Conservation (phyloP, 2,888 invertebrate genomes). For the Pegoplata infirma region DNA sequence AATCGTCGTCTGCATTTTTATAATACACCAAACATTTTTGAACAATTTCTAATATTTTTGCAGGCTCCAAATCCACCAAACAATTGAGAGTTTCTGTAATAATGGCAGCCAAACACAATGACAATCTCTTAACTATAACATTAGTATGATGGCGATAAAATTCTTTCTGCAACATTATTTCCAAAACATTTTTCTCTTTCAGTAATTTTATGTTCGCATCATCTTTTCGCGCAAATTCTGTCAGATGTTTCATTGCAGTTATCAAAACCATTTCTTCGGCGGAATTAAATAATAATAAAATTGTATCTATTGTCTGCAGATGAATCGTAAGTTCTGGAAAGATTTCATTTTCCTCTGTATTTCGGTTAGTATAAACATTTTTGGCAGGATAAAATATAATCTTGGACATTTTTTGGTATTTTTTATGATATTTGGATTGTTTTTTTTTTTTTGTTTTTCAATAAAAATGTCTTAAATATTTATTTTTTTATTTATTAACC, state of each 20-base stretch:
- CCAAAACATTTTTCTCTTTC: slow-evolving; percentile 66
- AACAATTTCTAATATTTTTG: slow-evolving; percentile 63
- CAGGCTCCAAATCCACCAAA: slow-evolving; percentile 66
- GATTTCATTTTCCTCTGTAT: slow-evolving; percentile 63
- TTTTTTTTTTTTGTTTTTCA: background rate
- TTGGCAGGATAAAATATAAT: slow-evolving; percentile 61
- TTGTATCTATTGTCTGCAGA: slow-evolving; percentile 67
- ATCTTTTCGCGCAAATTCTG: slow-evolving; percentile 68
- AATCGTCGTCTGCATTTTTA: slow-evolving; percentile 68
- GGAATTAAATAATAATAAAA: slow-evolving; percentile 68
- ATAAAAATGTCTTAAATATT: too few relatives aligned
- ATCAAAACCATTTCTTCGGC: slow-evolving; percentile 69
- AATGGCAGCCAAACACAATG: slow-evolving; percentile 67
- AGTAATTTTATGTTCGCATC: slow-evolving; percentile 67
- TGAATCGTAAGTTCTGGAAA: slow-evolving; percentile 66
- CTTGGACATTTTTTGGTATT: slow-evolving; percentile 38
- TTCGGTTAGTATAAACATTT: slow-evolving; percentile 68
- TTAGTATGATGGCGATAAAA: slow-evolving; percentile 65
- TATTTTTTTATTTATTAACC: too few relatives aligned
- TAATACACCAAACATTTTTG: slow-evolving; percentile 65
- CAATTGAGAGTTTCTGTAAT: slow-evolving; percentile 68
- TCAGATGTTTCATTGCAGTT: slow-evolving; percentile 68
- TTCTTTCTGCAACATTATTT: slow-evolving; percentile 66
- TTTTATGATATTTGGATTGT: background rate
- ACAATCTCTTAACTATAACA: slow-evolving; percentile 68